Base-by-base conservation (phyloP, 1,140 invertebrate species). In the Leptinotarsa defecta region DNA sequence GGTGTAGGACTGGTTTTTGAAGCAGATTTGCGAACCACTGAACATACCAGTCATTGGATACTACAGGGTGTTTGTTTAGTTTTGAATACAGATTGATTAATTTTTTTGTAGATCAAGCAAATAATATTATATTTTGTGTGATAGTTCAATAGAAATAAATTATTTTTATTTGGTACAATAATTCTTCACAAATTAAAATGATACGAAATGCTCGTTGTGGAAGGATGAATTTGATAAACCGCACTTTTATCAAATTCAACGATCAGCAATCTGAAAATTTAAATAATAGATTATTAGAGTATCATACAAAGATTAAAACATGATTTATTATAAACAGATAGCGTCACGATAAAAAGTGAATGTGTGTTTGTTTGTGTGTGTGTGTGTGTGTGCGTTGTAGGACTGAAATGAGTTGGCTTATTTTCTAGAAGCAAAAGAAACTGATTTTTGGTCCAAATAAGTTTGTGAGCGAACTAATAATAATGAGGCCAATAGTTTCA, bases 1-100 rank as follows among this genome's bases (percentile, higher is more conserved):
- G 94, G 94, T 1, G 92, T 93, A n/a, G 95, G 95, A 52, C 88
- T 96, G 6, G 93, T 97, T 13, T 96, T 97, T 85, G 94, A 96
- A 86, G 94, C 95, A 0, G 92, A 97, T 85, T 86, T 97, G 22
- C 89, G 88, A 68, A 96, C 94, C 1, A 86, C 89, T 0, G 92
- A 94, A 82, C 94, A 96, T 84, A 86, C 88, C 43, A 95, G 94
- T 79, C 92, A 95, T 84, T 97, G 96, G 95, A 89, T 96, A 22
- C 86, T 97, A 49, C 94, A 96, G 86, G 94, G 94, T 43, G 93
- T 96, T 68, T 96, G 94, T 85, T 87, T 97, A 43, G 89, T 94
- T 63, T 88, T 97, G 79, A 97, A 96, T 85, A 92, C 91, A 4
- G 94, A 96, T 85, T 83, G 74, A 79, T 24, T 52, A n/a, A 17